Conservation (phyloP, 2,888 invertebrate species). For the Beris morrisii region DNA sequence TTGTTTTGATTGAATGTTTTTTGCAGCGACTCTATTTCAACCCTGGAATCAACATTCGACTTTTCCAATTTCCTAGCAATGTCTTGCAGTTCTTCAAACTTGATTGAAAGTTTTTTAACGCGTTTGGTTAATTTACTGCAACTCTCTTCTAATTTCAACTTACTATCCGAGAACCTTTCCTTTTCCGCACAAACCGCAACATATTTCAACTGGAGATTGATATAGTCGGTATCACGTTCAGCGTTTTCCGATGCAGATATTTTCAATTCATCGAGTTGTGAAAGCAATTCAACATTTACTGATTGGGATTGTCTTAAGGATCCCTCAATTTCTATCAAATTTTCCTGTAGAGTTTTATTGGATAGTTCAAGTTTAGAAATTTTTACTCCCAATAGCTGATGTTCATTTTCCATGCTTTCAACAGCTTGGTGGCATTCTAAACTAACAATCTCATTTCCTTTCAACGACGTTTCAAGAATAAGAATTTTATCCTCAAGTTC, state of each 20-base stretch:
- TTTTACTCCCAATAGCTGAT: no score
- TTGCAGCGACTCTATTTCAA: constrained; percentile 21
- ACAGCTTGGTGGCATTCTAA: not conserved
- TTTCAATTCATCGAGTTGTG: constrained; percentile 22
- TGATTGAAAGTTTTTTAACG: constrained; percentile 45
- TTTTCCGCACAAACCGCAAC: constrained; percentile 17
- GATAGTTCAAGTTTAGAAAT: not conserved
- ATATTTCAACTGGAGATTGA: constrained; percentile 18
- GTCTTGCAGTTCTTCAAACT: constrained; percentile 45
- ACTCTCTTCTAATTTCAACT: constrained; percentile 19
- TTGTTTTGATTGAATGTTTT: constrained; percentile 8
- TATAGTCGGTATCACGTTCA: constrained; percentile 25
- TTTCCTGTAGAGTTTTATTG: constrained; percentile 6
- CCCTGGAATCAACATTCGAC: constrained; percentile 5
- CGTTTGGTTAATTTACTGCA: constrained; percentile 40
- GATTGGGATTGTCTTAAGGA: constrained; percentile 19
- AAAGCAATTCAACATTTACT: constrained; percentile 21
- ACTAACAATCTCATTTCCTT: not conserved
- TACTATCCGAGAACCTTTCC: constrained; percentile 2
- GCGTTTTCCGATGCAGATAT: constrained; percentile 2
- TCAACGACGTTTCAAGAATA: not conserved
- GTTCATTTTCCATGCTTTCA: constrained; percentile 3
- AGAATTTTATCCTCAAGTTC: not conserved
- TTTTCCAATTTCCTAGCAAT: constrained; percentile 42
- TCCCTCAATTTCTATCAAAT: constrained; percentile 5